Evolutionary conservation across 1,140 invertebrate genomes (phyloP), one percentile per base, ranked within the genome.

Genomic region (Aricia agestis): DNA sequence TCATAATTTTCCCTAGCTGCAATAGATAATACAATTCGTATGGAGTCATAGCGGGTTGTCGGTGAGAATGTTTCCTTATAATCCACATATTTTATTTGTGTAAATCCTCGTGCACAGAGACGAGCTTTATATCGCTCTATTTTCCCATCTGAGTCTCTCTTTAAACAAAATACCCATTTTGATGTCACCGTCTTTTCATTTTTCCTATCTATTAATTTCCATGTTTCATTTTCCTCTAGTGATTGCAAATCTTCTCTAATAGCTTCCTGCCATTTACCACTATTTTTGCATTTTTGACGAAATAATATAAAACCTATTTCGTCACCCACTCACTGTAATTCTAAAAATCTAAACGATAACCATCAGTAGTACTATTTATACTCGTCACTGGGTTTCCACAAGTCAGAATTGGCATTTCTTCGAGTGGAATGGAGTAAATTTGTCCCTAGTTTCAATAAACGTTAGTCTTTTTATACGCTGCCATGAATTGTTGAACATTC

Each of bases 41-140:
- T 76, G 31, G 87, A 76, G 17, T 78, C 79, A 70, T 76, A 81
- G 61, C 79, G 74, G 2, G 74, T 74, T 6, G 92, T 86, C 10
- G 89, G 82, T 70, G 80, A 80, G 77, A 85, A 92, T 61, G 83
- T 92, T 74, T 92, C 85, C 31, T 79, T 68, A 71, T 89, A 92
- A 74, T 92, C 87, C n/a, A 91, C 67, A 13, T 78, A 86, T 67
- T 73, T 73, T 10, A 74, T 75, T 75, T 78, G 68, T 61, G 68
- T 69, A 57, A 70, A 75, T 52, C 74, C 71, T 18, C 66, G 36
- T 6, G 68, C 71, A 75, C 71, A 75, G 18, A 75, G 36, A 25
- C 71, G 66, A 66, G 71, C 68, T 75, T 75, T 75, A 42, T 71
- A 75, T 67, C 72, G 42, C 25, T 65, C 66, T 70, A 77, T 69